phyloP scores from a whole-genome alignment of 2,797 vertebrate genomes.

The Urosaurus nigricauda region DNA sequence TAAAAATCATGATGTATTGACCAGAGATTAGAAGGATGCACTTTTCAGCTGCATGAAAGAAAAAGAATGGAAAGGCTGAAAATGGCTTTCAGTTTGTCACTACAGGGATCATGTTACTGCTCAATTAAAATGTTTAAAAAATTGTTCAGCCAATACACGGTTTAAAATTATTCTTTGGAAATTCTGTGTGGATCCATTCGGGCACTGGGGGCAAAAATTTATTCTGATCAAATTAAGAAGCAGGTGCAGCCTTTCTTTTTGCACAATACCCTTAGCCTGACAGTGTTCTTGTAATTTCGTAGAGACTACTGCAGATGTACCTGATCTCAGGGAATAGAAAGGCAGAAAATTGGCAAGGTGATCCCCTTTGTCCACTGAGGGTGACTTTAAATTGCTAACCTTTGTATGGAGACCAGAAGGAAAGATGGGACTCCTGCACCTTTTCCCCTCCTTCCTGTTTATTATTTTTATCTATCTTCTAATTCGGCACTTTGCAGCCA shows the following conservation, averaged over 20 bases:
- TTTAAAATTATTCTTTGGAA: conserved; percentile 28
- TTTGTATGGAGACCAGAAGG: background rate
- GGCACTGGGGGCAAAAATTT: background rate
- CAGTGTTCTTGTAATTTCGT: background rate
- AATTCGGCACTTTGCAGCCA: background rate
- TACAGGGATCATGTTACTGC: background rate
- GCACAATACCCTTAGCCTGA: background rate
- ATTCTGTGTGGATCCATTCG: background rate
- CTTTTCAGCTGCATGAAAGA: background rate
- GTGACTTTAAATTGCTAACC: background rate
- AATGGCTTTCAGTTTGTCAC: background rate
- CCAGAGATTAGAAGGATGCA: background rate
- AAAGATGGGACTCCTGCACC: background rate
- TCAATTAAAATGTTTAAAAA: too few relatives aligned
- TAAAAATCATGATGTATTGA: background rate
- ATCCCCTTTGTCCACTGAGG: background rate
- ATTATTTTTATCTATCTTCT: background rate
- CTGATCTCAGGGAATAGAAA: background rate
- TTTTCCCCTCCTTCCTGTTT: background rate
- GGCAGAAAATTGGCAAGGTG: background rate
- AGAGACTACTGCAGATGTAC: background rate
- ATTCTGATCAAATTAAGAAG: background rate
- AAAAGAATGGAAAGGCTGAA: too few relatives aligned
- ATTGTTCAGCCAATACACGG: too few relatives aligned
- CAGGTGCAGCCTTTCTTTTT: conserved; percentile 3